Conservation (phyloP, 2,113 vertebrate genomes). For the Tympanuchus pallidicinctus region DNA sequence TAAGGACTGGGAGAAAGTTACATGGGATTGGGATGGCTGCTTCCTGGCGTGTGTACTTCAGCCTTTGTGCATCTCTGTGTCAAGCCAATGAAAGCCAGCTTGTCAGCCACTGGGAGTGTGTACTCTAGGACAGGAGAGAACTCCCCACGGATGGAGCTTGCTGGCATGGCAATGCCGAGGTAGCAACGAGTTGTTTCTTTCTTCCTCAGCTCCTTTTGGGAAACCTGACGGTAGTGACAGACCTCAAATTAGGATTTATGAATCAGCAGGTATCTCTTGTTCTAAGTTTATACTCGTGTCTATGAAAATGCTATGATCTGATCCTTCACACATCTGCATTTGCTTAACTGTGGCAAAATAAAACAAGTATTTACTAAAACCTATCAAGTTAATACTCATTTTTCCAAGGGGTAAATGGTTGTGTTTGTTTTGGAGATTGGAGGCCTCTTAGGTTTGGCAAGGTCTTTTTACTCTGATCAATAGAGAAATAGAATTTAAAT, state of each 20-base stretch:
- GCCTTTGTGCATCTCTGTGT: neutral
- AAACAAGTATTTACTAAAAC: neutral
- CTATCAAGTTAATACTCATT: neutral
- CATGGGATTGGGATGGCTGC: neutral
- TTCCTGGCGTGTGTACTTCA: neutral
- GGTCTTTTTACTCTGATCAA: neutral
- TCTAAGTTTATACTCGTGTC: neutral
- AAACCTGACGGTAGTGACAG: neutral
- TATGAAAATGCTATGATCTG: neutral
- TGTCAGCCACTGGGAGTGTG: neutral
- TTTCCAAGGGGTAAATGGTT: neutral
- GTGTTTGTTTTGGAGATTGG: neutral
- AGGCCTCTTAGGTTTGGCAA: neutral
- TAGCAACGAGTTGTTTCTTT: neutral
- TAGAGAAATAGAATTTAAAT: neutral
- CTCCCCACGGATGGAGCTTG: neutral
- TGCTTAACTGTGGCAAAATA: neutral
- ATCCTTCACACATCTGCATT: neutral
- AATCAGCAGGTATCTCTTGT: neutral
- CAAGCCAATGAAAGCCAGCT: neutral
- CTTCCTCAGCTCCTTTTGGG: neutral
- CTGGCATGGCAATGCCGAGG: neutral
- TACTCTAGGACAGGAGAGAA: neutral
- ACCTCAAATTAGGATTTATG: neutral
- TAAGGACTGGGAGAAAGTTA: neutral